These are phyloP conservation scores for Xestia c-nigrum DNA, from an alignment of 2,888 invertebrate species.

Conservation along the genomic window DNA sequence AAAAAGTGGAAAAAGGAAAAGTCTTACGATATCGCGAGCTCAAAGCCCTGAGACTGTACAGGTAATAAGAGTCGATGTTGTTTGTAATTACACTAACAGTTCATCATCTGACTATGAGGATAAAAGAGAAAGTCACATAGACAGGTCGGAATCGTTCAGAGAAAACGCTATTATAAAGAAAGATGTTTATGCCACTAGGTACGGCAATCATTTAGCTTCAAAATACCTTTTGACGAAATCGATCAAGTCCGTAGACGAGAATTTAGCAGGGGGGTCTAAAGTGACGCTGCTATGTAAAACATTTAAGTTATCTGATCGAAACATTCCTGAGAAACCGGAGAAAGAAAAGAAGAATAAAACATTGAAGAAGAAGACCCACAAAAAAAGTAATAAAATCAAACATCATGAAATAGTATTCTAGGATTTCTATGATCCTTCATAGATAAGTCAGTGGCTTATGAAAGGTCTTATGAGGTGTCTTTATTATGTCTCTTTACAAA, in stretches of 20 bases:
- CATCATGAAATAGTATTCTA: conserved; percentile 39
- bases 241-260: conserved; percentile 83
- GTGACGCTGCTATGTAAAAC: conserved; percentile 88
- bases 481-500: too few relatives aligned
- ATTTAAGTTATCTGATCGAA: conserved; percentile 81
- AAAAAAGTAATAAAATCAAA: conserved; percentile 46
- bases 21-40: conserved; percentile 85
- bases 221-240: conserved; percentile 86
- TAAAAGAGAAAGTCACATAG: conserved; percentile 61
- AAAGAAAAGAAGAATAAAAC: conserved; percentile 48
- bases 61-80: conserved; percentile 88
- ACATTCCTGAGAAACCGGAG: conserved; percentile 58
- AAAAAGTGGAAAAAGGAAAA: conserved; percentile 83
- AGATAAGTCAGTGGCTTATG: too few relatives aligned
- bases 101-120: conserved; percentile 76
- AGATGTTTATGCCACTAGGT: conserved; percentile 79
- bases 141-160: conserved; percentile 58
- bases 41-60: conserved; percentile 88
- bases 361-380: conserved; percentile 48
- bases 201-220: conserved; percentile 76
- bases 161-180: conserved; percentile 71
- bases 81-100: conserved; percentile 79
- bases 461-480: neutral
- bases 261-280: conserved; percentile 82
- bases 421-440: neutral